phyloP scores from a whole-genome alignment of 2,113 vertebrate genomes.

The Pholis gunnellus region DNA sequence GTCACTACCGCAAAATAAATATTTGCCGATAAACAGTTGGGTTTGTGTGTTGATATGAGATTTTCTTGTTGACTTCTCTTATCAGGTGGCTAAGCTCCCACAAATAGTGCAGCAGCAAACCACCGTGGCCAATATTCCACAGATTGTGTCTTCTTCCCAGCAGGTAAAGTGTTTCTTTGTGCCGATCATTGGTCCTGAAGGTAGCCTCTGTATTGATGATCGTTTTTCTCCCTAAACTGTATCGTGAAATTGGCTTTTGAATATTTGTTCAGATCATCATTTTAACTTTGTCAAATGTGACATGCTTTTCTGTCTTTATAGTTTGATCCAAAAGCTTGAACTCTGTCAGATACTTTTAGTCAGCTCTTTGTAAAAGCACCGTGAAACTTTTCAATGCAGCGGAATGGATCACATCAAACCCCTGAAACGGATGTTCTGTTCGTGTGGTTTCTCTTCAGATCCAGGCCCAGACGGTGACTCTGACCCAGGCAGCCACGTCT shows the following conservation, averaged over 20 bases:
- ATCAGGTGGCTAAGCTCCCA: conserved; percentile 89
- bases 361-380: background rate
- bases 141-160: conserved; percentile 91
- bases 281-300: background rate
- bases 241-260: background rate
- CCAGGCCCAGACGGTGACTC: conserved; percentile 87
- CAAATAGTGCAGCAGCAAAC: conserved; percentile 90
- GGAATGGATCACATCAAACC: background rate
- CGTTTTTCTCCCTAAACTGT: background rate
- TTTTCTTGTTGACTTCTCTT: conserved; percentile 49
- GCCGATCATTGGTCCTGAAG: background rate
- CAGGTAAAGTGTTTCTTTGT: conserved; percentile 81
- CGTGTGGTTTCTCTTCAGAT: conserved; percentile 74
- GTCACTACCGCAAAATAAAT: background rate
- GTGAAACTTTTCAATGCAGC: background rate
- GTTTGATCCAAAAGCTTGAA: background rate
- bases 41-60: conserved; percentile 29
- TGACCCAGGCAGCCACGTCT: conserved; percentile 85
- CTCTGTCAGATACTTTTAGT: background rate
- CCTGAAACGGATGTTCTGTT: background rate
- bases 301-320: background rate
- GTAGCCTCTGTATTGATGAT: background rate
- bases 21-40: background rate
- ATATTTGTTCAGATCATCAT: background rate
- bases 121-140: conserved; percentile 88